Conservation (phyloP, 2,888 invertebrate genomes). For the Neoscelio sp. region DNA sequence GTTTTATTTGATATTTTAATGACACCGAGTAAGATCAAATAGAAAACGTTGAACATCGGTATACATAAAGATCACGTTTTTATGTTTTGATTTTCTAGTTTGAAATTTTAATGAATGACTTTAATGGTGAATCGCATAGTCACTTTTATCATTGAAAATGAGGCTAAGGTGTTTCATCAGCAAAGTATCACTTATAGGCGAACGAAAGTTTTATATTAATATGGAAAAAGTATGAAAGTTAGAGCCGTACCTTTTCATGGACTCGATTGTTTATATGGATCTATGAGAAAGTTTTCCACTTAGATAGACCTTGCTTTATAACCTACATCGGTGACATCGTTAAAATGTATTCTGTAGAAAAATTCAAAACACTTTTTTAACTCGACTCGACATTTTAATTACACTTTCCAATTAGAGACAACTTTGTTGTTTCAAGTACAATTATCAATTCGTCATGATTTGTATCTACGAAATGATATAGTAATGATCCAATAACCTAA, state of each 20-base stretch:
- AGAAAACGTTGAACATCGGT: no score
- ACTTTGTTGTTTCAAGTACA: background rate
- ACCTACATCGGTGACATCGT: slow-evolving; percentile 18
- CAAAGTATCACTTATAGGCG: background rate
- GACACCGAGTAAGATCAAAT: no score
- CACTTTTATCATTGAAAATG: background rate
- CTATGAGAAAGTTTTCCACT: slow-evolving; percentile 30
- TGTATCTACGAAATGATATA: no score
- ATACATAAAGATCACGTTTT: no score
- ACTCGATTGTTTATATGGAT: slow-evolving; percentile 16
- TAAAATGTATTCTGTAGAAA: slow-evolving; percentile 17
- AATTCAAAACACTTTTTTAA: slow-evolving; percentile 27
- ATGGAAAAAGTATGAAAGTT: slow-evolving; percentile 16
- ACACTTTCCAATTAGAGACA: slow-evolving; percentile 7
- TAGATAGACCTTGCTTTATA: background rate
- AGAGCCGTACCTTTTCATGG: slow-evolving; percentile 11
- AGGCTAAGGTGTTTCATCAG: slow-evolving; percentile 18
- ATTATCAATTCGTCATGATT: background rate
- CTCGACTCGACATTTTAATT: slow-evolving; percentile 21
- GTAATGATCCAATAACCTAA: background rate
- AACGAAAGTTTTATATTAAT: slow-evolving; percentile 8
- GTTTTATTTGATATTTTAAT: no score
- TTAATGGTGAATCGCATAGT: background rate
- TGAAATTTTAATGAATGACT: no score
- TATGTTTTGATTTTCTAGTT: no score